Evolutionary conservation across 2,888 invertebrate genomes (phyloP).

Genomic region (Ophonus ardosiacus): DNA sequence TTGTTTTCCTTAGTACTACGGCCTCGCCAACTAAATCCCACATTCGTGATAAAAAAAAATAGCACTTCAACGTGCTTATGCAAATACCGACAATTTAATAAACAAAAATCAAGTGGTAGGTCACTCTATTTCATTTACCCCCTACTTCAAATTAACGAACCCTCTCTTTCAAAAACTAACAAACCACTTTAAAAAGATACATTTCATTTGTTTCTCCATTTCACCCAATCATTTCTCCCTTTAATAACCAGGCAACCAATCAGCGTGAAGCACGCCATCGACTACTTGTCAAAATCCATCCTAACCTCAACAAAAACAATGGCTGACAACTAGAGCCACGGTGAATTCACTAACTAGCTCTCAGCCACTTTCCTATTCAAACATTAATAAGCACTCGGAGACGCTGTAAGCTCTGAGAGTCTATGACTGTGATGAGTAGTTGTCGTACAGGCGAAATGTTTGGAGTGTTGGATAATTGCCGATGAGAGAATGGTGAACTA

Average conservation of each 20-base stretch:
- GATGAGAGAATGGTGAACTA: not conserved
- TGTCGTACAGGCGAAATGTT: not conserved
- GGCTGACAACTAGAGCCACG: not conserved
- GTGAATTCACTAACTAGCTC: not conserved
- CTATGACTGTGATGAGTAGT: too few species aligned
- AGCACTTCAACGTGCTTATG: too few species aligned
- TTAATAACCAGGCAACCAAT: not conserved
- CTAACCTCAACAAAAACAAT: not conserved
- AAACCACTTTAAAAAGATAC: not conserved
- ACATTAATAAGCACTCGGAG: not conserved
- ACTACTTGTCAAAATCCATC: not conserved
- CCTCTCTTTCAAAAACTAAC: too few species aligned
- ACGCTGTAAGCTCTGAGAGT: not conserved
- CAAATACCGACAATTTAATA: not conserved
- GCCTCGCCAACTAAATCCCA: too few species aligned
- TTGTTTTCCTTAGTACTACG: too few species aligned
- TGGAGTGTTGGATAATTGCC: not conserved
- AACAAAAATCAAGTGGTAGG: not conserved
- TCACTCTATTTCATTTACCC: not conserved
- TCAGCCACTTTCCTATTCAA: not conserved
- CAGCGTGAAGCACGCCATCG: not conserved
- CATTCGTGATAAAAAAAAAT: too few species aligned
- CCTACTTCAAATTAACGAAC: not conserved
- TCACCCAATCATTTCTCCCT: not conserved
- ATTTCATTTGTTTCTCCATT: not conserved